Evolutionary conservation across 2,113 vertebrate genomes (phyloP), one percentile per base, ranked within the genome.

Genomic region (Pterocles orientalis): DNA sequence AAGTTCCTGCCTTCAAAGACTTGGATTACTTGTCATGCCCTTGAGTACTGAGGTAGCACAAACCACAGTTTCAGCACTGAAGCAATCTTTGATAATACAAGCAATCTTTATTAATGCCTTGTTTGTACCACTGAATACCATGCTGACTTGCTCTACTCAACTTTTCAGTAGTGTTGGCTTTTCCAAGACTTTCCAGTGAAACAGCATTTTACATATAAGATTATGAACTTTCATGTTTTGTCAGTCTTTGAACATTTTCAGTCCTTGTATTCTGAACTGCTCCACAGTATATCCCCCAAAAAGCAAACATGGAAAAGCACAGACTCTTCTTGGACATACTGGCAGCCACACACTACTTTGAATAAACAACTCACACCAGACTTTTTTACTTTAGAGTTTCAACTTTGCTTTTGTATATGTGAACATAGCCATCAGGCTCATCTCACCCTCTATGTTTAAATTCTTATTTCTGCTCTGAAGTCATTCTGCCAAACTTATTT

Each of bases 41-140:
- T 24, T 60, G 8, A 1, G 13, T 56, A 57, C 2, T 0, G 0
- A 51, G 1, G 7, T 69, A 64, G 51, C 18, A 83, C 4, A 69
- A 86, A 45, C 25, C 57, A 71, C 62, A 71, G 48, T 68, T 54
- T 60, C 34, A 69, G 14, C 53, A 41, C 10, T 9, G 39, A 84
- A 51, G 15, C 34, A 45, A 21, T 31, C 34, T 31, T 61, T 39
- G 20, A 29, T 9, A 81, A 31, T 12, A 18, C 13, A 60, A 4
- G 4, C 6, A 11, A 20, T 48, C 71, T 86, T 88, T 62, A 31
- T 41, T 50, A 70, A 70, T 31, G 14, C 6, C 3, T 72, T 33
- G 4, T 33, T 54, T 20, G 17, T 58, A 62, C 20, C 36, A 50
- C 10, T 26, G 12, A 61, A 41, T 50, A 58, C 78, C 3, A 24